Conservation (phyloP, 1,140 invertebrate species). For the Drosophila micromelanica region DNA sequence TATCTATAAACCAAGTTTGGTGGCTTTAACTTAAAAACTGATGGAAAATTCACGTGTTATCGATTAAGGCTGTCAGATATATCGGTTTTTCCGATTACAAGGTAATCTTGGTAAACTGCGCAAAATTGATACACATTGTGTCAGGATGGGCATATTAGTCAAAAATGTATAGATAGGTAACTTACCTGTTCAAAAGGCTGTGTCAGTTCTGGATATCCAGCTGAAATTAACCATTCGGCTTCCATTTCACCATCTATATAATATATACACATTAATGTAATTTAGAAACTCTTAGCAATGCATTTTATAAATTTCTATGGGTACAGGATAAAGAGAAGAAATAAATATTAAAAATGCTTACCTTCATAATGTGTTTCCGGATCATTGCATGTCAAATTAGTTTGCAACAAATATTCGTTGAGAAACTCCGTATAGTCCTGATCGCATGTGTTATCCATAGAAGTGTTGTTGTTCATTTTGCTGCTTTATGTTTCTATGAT, state of each 20-base stretch:
- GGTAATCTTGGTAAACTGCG: too few species aligned
- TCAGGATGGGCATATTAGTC: too few species aligned
- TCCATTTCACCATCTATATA: constrained; percentile 81
- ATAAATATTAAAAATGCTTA: constrained; percentile 31
- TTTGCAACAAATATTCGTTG: constrained; percentile 79
- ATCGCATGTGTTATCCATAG: constrained; percentile 71
- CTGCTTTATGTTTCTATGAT: constrained; percentile 17
- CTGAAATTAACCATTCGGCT: constrained; percentile 80
- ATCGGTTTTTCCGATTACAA: too few species aligned
- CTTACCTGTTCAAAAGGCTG: constrained; percentile 81
- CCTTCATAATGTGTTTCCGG: constrained; percentile 80
- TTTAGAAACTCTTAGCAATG: background rate
- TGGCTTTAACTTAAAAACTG: too few species aligned
- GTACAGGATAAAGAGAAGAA: background rate
- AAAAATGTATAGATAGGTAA: too few species aligned
- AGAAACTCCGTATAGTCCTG: constrained; percentile 82
- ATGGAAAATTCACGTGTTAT: too few species aligned
- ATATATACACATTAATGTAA: constrained; percentile 1
- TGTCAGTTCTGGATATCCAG: constrained; percentile 82
- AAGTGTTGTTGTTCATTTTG: constrained; percentile 67
- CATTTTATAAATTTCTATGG: background rate
- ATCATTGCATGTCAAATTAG: constrained; percentile 67
- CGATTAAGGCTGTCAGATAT: too few species aligned
- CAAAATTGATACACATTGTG: too few species aligned
- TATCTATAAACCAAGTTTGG: too few species aligned